phyloP scores from a whole-genome alignment of 2,113 vertebrate genomes.

The Siniperca knerii region DNA sequence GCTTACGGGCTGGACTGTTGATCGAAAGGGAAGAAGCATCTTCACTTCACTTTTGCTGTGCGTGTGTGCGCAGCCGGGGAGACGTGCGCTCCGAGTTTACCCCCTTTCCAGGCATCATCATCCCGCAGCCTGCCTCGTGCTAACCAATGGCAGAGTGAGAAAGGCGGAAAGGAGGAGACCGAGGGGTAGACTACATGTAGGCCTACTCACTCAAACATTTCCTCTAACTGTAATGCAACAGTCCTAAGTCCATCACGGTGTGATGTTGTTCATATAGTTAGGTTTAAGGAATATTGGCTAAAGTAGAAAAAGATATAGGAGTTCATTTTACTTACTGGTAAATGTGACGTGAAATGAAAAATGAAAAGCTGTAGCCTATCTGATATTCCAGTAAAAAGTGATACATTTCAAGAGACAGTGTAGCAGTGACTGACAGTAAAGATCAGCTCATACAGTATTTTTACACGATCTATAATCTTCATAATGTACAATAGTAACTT shows the following conservation, averaged over 20 bases:
- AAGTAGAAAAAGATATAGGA: too few species aligned
- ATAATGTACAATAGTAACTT: background rate
- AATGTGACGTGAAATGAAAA: background rate
- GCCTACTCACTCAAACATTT: constrained; percentile 2
- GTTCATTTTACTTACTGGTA: background rate
- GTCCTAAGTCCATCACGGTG: too few species aligned
- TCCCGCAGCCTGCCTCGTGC: constrained; percentile 46
- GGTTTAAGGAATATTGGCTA: background rate
- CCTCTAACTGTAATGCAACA: background rate
- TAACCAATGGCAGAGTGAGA: constrained; percentile 63
- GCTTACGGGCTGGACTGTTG: constrained; percentile 36
- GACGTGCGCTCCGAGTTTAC: constrained; percentile 61
- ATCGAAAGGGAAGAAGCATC: constrained; percentile 62
- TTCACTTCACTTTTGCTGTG: constrained; percentile 69
- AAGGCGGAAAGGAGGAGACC: constrained; percentile 34
- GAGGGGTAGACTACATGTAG: background rate
- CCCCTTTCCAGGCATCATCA: constrained; percentile 51
- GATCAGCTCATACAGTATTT: background rate
- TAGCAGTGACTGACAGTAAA: too few species aligned
- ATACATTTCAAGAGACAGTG: background rate
- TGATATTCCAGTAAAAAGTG: background rate
- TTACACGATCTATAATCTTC: background rate
- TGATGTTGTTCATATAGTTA: too few species aligned
- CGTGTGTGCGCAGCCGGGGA: constrained; percentile 50
- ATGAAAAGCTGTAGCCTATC: background rate